Percentiles rank a stretch among this genome's conserved stretches.
Conservation (phyloP, 2,113 vertebrate genomes). For the Neotoma lepida region DNA sequence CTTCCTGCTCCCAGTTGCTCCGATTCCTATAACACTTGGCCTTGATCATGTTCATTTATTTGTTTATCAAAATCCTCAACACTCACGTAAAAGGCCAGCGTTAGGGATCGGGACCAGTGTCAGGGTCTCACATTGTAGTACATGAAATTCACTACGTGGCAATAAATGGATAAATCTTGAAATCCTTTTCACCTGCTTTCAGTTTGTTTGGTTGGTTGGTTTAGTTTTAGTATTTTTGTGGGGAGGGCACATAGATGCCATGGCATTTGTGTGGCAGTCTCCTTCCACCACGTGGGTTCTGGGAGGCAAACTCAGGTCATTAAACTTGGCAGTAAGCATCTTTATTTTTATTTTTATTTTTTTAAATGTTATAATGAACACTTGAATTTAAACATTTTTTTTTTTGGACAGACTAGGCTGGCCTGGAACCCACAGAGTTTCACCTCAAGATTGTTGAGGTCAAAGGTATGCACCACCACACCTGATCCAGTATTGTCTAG, state of each 20-base stretch:
- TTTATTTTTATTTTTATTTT: not conserved
- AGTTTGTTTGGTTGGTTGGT: not conserved
- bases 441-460: not conserved
- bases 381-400: not conserved
- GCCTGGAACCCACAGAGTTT: not conserved
- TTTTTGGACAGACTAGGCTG: not conserved
- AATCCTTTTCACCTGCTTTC: not conserved
- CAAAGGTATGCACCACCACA: not conserved
- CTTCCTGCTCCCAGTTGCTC: not conserved
- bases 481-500: not conserved
- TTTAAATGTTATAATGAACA: not conserved
- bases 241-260: too few relatives aligned
- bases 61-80: not conserved
- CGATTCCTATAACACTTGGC: not conserved
- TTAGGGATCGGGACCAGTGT: not conserved
- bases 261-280: not conserved
- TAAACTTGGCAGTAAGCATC: not conserved
- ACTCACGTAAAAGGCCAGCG: too few relatives aligned
- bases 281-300: not conserved
- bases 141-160: not conserved
- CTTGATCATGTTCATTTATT: not conserved
- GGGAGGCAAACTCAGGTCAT: not conserved
- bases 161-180: not conserved
- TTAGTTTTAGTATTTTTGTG: not conserved
- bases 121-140: not conserved